Conservation (phyloP, 1,140 invertebrate species). For the Eupristina koningsbergeri region DNA sequence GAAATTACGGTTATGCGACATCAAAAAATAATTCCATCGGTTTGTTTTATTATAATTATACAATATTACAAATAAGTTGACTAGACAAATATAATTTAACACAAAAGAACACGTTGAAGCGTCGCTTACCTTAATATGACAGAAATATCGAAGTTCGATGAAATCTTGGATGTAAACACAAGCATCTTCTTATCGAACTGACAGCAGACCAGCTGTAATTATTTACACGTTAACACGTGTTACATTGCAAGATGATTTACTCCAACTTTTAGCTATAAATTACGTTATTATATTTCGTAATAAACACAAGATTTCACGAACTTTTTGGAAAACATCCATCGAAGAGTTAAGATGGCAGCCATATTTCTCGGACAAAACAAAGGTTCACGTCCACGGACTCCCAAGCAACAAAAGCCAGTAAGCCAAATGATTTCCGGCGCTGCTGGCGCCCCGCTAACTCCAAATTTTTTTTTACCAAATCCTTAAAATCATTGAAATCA, state of each 20-base stretch:
- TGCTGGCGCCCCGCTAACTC: conserved; percentile 56
- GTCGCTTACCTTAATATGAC: conserved; percentile 72
- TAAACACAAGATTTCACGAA: conserved; percentile 67
- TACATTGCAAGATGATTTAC: conserved; percentile 63
- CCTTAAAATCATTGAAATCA: background rate
- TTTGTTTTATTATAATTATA: background rate
- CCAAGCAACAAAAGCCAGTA: conserved; percentile 66
- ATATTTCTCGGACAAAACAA: conserved; percentile 73
- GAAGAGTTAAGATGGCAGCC: conserved; percentile 73
- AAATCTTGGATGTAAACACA: conserved; percentile 72
- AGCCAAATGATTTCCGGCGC: conserved; percentile 65
- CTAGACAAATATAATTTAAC: background rate
- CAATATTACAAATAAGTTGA: background rate
- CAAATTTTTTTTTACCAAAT: conserved; percentile 35
- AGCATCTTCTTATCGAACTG: conserved; percentile 67
- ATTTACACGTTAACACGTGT: conserved; percentile 56
- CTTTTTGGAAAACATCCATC: conserved; percentile 71
- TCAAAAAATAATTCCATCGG: too few species aligned
- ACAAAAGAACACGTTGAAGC: conserved; percentile 42
- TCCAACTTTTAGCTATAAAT: conserved; percentile 54
- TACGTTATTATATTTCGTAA: conserved; percentile 66
- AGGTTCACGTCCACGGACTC: conserved; percentile 73
- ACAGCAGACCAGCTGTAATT: conserved; percentile 63
- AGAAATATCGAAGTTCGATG: conserved; percentile 69
- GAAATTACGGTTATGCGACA: background rate